Base-by-base conservation (phyloP, 2,113 vertebrate genomes). In the Saccopteryx leptura region DNA sequence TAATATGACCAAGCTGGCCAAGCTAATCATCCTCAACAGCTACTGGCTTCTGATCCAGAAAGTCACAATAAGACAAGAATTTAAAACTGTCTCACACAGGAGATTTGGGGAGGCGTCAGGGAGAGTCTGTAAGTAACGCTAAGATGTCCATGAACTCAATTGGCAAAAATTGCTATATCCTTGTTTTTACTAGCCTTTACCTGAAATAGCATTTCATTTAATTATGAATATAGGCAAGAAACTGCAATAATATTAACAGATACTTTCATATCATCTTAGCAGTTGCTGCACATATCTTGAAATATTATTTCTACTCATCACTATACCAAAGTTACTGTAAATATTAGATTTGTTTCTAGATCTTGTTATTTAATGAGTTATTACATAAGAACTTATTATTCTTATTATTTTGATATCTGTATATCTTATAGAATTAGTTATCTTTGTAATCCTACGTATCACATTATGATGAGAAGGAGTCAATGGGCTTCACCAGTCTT, bases 251-350 rank as follows among this genome's bases (percentile, higher is more conserved):
- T 75, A 60, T 54, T 74, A 58, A 58, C 5, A 90, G n/a, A 74
- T 85, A 28, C n/a, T 56, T 93, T 71, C 5, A 10, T 86, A 78
- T 68, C 11, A 0, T 54, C 5, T 86, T 74, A 46, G 23, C 23
- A n/a, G 52, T 76, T 79, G 24, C 66, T 93, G 28, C 58, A 60
- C 48, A 28, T 95, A 82, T 33, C 46, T 88, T 92, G 33, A 97
- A 92, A 61, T 69, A 84, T 13, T 79, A 18, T 60, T 79, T 90
- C 83, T 2, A 75, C 10, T 83, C 46, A 87, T 65, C 10, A 24
- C 9, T 63, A 23, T 14, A 28, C 60, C 48, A 88, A 85, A 78
- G 86, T 78, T 69, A 65, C 15, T 1, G 0, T 68, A 81, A 46
- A 46, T 84, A 65, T n/a, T 54, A 90, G 14, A 50, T 81, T 91